phyloP scores from a whole-genome alignment of 2,113 vertebrate genomes.

The Scalopus aquaticus region DNA sequence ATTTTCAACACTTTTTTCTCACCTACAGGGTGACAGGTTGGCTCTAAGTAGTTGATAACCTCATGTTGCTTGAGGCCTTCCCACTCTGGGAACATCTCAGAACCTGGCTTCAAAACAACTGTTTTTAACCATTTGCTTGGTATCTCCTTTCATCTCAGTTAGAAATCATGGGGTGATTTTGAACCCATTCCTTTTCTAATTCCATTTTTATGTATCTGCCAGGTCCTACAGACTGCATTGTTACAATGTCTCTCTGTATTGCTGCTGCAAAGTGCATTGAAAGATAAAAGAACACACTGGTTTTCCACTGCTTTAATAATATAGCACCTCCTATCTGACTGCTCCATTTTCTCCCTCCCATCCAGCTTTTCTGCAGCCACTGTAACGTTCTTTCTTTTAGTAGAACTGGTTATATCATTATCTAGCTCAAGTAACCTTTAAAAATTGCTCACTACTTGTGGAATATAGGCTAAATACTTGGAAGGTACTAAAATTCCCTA shows the following conservation, averaged over 20 bases:
- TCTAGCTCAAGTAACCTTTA: neutral
- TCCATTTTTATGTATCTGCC: neutral
- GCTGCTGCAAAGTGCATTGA: accelerated
- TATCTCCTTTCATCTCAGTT: neutral
- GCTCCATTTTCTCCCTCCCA: neutral
- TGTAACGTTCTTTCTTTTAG: neutral
- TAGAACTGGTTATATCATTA: neutral
- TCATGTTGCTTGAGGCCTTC: neutral
- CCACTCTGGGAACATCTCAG: too few species aligned
- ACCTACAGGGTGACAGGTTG: accelerated
- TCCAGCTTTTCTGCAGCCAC: neutral
- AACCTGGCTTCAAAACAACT: neutral
- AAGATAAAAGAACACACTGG: neutral
- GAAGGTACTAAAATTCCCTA: neutral
- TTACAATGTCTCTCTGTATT: accelerated
- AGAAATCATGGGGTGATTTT: neutral
- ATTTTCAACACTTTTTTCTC: neutral
- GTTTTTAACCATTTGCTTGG: neutral
- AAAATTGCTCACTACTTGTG: neutral
- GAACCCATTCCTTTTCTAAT: neutral
- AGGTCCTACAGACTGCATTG: neutral
- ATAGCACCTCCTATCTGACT: neutral
- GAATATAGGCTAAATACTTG: neutral
- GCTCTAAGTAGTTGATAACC: accelerated
- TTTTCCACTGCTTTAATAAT: neutral